Conservation (phyloP, 2,797 vertebrate species). For the Phrynocephalus forsythii region DNA sequence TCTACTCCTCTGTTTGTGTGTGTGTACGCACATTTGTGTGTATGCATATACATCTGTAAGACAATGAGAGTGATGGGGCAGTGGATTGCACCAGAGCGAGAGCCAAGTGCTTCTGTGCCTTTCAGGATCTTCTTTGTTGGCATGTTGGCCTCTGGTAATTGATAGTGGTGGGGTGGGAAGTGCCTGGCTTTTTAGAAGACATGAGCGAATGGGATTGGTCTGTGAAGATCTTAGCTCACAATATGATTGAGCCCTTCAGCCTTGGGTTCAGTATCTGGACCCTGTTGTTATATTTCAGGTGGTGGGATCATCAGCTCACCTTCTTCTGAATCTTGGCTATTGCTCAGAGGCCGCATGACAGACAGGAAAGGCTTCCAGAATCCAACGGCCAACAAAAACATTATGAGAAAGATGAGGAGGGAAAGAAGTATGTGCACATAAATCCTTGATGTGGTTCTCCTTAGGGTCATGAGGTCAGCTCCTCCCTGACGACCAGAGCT, state of each 20-base stretch:
- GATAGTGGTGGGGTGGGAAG: not conserved
- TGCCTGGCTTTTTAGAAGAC: not conserved
- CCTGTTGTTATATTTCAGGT: not conserved
- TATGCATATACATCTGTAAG: too few species aligned
- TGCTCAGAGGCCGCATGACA: not conserved
- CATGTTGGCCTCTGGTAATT: not conserved
- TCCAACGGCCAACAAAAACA: too few species aligned
- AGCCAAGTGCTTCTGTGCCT: not conserved
- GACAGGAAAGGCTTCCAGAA: too few species aligned
- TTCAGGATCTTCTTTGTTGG: not conserved
- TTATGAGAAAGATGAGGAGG: not conserved
- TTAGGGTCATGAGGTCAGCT: not conserved
- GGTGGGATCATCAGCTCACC: not conserved
- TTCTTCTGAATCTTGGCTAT: not conserved
- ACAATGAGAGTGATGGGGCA: too few species aligned
- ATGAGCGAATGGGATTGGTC: not conserved
- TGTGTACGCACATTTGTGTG: too few species aligned
- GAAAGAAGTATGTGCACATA: not conserved
- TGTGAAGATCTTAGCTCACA: not conserved
- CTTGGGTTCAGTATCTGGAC: not conserved
- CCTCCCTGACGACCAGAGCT: too few species aligned
- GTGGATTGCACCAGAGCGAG: not conserved
- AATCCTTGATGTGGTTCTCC: not conserved
- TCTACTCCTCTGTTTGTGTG: not conserved
- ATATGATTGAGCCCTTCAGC: too few species aligned